A percentile compares a stretch with the other conserved stretches of the same genome.
These are phyloP conservation scores for Thermophis baileyi DNA, from an alignment of 2,113 vertebrate species.

Conservation along the genomic window DNA sequence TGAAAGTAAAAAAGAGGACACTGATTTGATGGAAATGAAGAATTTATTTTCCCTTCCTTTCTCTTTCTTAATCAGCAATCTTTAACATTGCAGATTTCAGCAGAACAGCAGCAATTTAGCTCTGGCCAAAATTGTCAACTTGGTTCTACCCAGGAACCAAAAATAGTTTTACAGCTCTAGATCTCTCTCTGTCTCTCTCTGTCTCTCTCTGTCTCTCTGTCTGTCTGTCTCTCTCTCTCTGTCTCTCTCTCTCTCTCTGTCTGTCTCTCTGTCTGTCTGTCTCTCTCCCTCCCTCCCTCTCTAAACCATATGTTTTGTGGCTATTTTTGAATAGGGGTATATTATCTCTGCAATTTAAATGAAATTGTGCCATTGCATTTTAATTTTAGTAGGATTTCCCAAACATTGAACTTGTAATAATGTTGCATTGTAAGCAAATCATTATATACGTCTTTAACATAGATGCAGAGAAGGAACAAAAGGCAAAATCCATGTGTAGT, in stretches of 20 bases:
- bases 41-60: background rate
- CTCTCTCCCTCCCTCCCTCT: background rate
- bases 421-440: background rate
- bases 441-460: background rate
- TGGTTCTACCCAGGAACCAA: background rate
- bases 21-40: background rate
- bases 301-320: background rate
- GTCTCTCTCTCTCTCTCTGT: too few relatives aligned
- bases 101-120: background rate
- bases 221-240: too few relatives aligned
- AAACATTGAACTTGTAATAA: background rate
- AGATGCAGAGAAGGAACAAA: background rate
- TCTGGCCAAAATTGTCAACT: background rate
- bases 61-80: background rate
- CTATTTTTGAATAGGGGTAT: background rate
- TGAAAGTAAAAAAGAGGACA: background rate
- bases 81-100: background rate
- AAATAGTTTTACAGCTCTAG: background rate
- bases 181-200: too few relatives aligned
- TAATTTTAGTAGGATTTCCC: background rate
- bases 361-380: background rate
- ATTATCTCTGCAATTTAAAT: background rate
- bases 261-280: too few relatives aligned
- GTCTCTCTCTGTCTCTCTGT: too few relatives aligned
- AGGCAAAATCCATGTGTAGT: background rate